Base-by-base conservation (phyloP, 1,140 invertebrate species). In the Dufourea novaeangliae region DNA sequence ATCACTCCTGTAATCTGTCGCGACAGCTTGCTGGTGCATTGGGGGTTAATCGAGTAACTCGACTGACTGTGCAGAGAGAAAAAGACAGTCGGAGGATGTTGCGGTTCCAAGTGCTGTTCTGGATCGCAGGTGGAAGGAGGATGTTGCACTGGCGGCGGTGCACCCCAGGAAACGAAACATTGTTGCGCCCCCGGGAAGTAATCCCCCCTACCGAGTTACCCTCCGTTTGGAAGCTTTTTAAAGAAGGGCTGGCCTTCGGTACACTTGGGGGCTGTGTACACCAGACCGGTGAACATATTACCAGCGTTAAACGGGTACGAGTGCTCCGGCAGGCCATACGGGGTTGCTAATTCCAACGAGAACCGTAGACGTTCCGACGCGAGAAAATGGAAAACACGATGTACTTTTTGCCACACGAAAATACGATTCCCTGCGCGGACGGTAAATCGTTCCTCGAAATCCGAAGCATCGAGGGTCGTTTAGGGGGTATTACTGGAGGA, bases 21-120 rank as follows among this genome's bases (percentile, higher is more conserved):
- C n/a, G 6, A 7, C 8, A 17, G 17, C 20, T 50, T n/a, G 46
- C 20, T 50, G 46, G 50, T 64, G 69, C 39, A 52, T n/a, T n/a
- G 64, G 37, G 34, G 29, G 39, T 83, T 75, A 44, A 72, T n/a
- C 54, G n/a, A 82, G 72, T 68, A 46, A 69, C 52, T 68, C 84
- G 73, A 83, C 62, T 74, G 39, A 82, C 81, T 88, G 75, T 77
- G 64, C 80, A 88, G 85, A 86, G 86, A 83, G 68, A 82, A 52
- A 78, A 82, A 84, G 34, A 32, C 56, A 44, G n/a, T 61, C 1
- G 80, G 78, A 57, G 87, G 86, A 73, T 86, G 86, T 78, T 88
- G 86, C 68, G 86, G 84, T 34, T 78, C 87, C n/a, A 86, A 82
- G 57, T 88, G 87, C 73, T 88, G 87, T 62, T 27, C 85, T 20